Conservation (phyloP, 2,797 vertebrate genomes). For the Diglossa cyanea region DNA sequence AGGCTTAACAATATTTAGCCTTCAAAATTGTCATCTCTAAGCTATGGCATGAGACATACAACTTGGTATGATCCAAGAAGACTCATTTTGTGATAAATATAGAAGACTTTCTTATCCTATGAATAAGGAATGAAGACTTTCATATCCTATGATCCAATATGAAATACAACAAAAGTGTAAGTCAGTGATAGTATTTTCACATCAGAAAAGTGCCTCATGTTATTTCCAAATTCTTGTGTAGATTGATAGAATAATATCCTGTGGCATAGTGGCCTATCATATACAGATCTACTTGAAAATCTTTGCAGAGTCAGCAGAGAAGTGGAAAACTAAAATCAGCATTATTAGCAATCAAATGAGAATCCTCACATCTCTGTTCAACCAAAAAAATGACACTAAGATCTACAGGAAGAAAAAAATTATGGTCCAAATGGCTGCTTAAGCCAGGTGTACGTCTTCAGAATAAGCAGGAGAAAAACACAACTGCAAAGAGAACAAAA, state of each 20-base stretch:
- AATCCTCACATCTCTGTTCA: neutral
- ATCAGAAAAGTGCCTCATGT: neutral
- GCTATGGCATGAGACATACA: neutral
- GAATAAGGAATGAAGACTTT: neutral
- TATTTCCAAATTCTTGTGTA: neutral
- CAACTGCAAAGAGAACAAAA: neutral
- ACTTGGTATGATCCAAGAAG: neutral
- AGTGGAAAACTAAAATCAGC: neutral
- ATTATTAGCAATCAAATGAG: neutral
- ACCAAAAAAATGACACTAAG: neutral
- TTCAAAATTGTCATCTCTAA: neutral
- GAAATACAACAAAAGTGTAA: neutral
- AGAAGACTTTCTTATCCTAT: neutral
- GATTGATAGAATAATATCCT: neutral
- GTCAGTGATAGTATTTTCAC: neutral
- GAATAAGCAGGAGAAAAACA: neutral
- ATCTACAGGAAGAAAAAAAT: neutral
- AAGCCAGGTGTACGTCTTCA: neutral
- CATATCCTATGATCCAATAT: neutral
- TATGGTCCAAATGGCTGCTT: neutral
- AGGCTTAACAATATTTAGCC: neutral
- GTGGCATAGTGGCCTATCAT: neutral
- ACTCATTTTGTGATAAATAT: neutral
- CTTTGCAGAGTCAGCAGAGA: neutral
- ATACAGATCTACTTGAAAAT: neutral